Percentiles rank a stretch among this genome's conserved stretches.
phyloP scores from a whole-genome alignment of 2,888 invertebrate genomes.

The Melanchra persicariae region DNA sequence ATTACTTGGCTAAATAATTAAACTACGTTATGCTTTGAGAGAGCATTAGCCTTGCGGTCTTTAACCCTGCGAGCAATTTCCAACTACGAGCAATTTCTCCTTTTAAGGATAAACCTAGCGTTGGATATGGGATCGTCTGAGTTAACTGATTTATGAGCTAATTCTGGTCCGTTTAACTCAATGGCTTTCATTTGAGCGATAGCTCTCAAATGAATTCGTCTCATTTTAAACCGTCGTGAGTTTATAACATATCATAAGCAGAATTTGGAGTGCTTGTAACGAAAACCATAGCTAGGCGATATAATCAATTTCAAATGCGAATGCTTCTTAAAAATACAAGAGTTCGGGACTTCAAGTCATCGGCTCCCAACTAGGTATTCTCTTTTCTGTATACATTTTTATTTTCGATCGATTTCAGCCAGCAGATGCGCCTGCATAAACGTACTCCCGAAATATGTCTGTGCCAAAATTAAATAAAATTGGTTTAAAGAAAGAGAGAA shows the following conservation, averaged over 20 bases:
- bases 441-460: no score
- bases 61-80: slow-evolving; percentile 3
- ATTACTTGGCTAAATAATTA: slow-evolving; percentile 31
- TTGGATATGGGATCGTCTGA: background rate
- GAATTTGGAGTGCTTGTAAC: no score
- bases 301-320: no score
- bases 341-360: no score
- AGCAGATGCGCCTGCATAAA: no score
- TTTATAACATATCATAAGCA: background rate
- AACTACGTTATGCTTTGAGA: slow-evolving; percentile 11
- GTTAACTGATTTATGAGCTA: slow-evolving; percentile 7
- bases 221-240: background rate
- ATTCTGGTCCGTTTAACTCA: background rate
- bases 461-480: no score
- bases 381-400: no score
- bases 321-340: no score
- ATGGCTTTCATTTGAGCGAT: background rate
- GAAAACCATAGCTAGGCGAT: no score
- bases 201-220: background rate
- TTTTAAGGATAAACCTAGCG: slow-evolving; percentile 11
- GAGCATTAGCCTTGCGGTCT: slow-evolving; percentile 28
- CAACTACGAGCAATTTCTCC: slow-evolving; percentile 7
- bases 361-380: no score
- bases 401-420: no score
- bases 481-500: no score